Base-by-base conservation (phyloP, 1,140 invertebrate species). In the Planococcus citri region DNA sequence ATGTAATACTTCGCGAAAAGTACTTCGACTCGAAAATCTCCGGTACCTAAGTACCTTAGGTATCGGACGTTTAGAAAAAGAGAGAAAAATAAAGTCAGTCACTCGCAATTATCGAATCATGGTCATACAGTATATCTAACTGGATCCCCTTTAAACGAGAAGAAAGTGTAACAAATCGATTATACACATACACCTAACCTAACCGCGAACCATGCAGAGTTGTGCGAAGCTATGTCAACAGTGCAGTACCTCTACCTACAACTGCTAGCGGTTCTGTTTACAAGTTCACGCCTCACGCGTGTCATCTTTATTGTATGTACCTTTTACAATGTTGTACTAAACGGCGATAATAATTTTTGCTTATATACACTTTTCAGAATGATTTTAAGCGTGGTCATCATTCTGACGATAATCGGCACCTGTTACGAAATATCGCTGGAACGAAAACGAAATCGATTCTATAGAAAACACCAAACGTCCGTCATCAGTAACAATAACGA, bases 381-480 rank as follows among this genome's bases (percentile, higher is more conserved):
- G 1, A 78, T 82, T 1, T 76, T 77, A 12, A 72, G 78, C 4
- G 61, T 78, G 0, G 79, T 84, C 17, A 6, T 79, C 1, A n/a
- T 82, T 3, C 75, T 85, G 75, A 86, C 86, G 82, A 27, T 84
- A 8, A 75, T 80, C n/a, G 82, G 84, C 4, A 82, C 83, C 0
- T 60, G 80, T 0, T 86, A 84, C 76, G 84, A 86, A 69, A 70
- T 76, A 69, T 76, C 77, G 74, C 77, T 74, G 70, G 73, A 75
- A 70, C 75, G 72, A 22, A 74, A 70, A 14, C 73, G 4, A 33
- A 71, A 20, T 9, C 27, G 68, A 0, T 79, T 79, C 22, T 68
- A 60, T n/a, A 77, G 77, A 67, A 70, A 27, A 12, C 51, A 71
- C 4, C 68, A 70, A 27, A 33, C 68, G 1, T 51, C 24, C 60